A percentile compares a stretch with the other conserved stretches of the same genome.
Evolutionary conservation across 2,113 vertebrate species (phyloP).

Genomic region (Onychorhynchus coronatus): DNA sequence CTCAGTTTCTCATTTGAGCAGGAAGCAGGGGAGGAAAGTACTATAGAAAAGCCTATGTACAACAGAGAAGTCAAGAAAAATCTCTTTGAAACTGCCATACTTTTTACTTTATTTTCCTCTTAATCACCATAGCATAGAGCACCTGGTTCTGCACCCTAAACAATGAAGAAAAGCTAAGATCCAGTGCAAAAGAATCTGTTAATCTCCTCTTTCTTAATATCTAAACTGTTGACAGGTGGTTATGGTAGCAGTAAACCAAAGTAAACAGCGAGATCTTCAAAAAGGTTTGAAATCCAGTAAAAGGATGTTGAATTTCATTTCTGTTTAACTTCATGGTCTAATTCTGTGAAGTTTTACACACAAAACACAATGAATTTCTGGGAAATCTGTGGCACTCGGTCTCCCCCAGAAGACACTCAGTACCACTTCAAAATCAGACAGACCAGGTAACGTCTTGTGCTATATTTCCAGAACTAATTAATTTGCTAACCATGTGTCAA

Average conservation of each 20-base stretch:
- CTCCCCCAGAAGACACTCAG: not conserved
- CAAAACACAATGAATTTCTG: not conserved
- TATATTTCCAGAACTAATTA: not conserved
- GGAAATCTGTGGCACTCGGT: not conserved
- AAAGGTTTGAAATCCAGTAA: not conserved
- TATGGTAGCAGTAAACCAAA: not conserved
- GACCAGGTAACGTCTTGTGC: not conserved
- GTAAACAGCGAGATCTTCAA: not conserved
- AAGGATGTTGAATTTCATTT: not conserved
- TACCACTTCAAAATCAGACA: not conserved
- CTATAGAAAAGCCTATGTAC: not conserved
- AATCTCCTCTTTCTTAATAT: not conserved
- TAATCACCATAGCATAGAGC: not conserved
- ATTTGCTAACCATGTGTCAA: constrained; percentile 14
- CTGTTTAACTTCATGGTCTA: not conserved
- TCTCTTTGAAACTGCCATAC: not conserved
- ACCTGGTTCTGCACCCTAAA: not conserved
- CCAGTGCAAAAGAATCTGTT: not conserved
- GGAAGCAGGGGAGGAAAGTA: not conserved
- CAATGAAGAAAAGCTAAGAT: not conserved
- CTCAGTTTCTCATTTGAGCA: not conserved
- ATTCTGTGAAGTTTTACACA: not conserved
- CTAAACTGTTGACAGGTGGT: not conserved
- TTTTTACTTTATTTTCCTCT: not conserved
- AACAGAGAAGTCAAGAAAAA: not conserved